Evolutionary conservation across 2,113 vertebrate species (phyloP).

Genomic region (Prionailurus bengalensis): DNA sequence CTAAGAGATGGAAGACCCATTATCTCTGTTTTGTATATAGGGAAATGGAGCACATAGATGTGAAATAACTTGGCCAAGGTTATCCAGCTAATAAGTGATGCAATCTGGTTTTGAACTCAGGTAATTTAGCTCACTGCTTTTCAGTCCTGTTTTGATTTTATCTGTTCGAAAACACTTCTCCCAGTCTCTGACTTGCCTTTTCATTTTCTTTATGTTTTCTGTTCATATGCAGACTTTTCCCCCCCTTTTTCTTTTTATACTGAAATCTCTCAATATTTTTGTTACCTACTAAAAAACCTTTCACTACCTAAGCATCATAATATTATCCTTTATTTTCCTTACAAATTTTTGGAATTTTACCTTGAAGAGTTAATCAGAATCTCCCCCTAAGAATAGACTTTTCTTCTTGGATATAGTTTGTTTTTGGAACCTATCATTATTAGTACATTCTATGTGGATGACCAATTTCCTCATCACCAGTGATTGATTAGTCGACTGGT

Average conservation of each 20-base stretch:
- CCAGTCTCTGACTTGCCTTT: background rate
- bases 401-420: background rate
- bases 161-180: background rate
- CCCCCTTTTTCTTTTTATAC: background rate
- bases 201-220: background rate
- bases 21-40: background rate
- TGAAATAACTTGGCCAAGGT: background rate
- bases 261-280: background rate
- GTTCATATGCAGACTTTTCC: background rate
- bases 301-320: background rate
- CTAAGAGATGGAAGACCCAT: background rate
- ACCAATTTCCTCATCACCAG: background rate
- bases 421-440: background rate
- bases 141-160: background rate
- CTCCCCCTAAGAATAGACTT: background rate
- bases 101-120: background rate
- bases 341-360: background rate
- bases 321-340: background rate
- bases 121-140: background rate
- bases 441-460: background rate
- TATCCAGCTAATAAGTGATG: background rate
- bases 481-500: background rate
- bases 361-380: background rate
- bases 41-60: background rate
- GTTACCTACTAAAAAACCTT: background rate